Conservation (phyloP, 1,140 invertebrate genomes). For the Hormaphis cornu region DNA sequence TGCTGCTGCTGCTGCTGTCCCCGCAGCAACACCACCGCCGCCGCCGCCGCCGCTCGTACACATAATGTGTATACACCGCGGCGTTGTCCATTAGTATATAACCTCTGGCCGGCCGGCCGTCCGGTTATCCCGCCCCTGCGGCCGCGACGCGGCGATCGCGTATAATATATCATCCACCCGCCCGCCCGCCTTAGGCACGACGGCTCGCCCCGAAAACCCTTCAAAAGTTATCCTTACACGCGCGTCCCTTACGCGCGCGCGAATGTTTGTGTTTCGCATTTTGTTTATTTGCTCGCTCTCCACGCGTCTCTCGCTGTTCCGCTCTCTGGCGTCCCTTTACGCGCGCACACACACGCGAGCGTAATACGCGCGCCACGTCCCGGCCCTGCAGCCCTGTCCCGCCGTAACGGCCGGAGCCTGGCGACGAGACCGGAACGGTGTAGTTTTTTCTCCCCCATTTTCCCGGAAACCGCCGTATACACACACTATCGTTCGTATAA, state of each 20-base stretch:
- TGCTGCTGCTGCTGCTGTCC: no score
- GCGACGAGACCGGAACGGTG: not conserved
- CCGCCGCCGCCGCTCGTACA: not conserved
- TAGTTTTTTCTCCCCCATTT: not conserved
- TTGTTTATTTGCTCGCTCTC: conserved; percentile 24
- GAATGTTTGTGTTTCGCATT: conserved; percentile 30
- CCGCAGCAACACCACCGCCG: no score
- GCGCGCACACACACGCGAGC: not conserved
- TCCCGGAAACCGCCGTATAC: not conserved
- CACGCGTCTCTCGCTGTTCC: no score
- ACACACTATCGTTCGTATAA: not conserved
- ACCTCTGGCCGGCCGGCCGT: conserved; percentile 31
- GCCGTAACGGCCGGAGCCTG: not conserved
- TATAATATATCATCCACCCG: conserved; percentile 19
- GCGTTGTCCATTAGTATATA: conserved; percentile 31
- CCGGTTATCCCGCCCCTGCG: conserved; percentile 11
- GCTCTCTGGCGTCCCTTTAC: not conserved
- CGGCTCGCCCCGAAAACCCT: conserved; percentile 17
- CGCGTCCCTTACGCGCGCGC: not conserved
- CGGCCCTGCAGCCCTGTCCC: not conserved
- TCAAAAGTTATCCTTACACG: conserved; percentile 14
- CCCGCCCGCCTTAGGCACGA: no score
- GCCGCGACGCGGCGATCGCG: not conserved
- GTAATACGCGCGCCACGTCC: no score
- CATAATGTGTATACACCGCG: not conserved